Evolutionary conservation across 2,113 vertebrate genomes (phyloP).

Genomic region (Solea senegalensis): DNA sequence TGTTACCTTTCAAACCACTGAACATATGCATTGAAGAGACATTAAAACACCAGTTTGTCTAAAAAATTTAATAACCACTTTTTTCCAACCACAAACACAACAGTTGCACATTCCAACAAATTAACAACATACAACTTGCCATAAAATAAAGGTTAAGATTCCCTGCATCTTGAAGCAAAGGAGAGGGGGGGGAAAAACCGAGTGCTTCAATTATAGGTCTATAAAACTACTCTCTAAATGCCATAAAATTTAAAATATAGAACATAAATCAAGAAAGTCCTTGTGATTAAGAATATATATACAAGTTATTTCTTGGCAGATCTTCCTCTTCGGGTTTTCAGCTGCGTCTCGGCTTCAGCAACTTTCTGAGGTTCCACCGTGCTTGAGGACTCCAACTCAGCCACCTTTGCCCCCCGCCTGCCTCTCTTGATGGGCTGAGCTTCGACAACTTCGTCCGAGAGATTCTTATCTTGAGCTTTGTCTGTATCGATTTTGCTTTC

Average conservation of each 20-base stretch:
- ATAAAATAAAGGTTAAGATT: constrained; percentile 18
- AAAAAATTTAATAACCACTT: constrained; percentile 55
- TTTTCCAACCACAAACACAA: constrained; percentile 28
- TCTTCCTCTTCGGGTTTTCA: constrained; percentile 67
- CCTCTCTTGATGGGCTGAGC: constrained; percentile 55
- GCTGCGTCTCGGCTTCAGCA: constrained; percentile 39
- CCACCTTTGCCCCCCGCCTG: constrained; percentile 47
- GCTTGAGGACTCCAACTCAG: neutral
- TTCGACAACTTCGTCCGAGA: constrained; percentile 55
- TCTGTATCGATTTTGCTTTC: constrained; percentile 23
- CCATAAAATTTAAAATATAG: neutral
- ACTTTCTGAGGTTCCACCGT: constrained; percentile 2
- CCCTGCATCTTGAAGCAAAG: constrained; percentile 31
- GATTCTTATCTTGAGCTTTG: constrained; percentile 68
- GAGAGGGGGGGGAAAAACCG: constrained; percentile 3
- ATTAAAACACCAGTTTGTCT: neutral
- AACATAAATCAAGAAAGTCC: neutral
- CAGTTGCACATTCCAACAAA: constrained; percentile 8
- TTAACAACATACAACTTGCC: constrained; percentile 29
- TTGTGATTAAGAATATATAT: constrained; percentile 2
- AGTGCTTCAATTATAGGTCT: constrained; percentile 44
- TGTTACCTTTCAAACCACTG: neutral
- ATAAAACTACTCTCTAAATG: constrained; percentile 31
- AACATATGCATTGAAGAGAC: neutral
- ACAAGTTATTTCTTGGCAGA: constrained; percentile 62